phyloP scores from a whole-genome alignment of 2,113 vertebrate genomes.

The Balaenoptera acutorostrata region DNA sequence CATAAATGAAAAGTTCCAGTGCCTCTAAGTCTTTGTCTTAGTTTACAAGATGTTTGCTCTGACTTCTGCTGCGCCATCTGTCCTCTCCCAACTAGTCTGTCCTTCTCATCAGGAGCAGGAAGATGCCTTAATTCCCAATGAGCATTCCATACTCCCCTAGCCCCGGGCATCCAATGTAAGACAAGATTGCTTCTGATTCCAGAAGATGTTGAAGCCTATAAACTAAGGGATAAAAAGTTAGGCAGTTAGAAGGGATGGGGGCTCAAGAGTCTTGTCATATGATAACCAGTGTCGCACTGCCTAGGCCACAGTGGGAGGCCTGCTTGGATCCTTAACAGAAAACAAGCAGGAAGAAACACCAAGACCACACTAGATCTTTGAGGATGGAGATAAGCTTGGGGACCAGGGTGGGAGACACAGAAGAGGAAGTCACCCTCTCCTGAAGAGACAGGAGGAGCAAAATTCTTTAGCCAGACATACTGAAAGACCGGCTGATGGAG shows the following conservation, averaged over 20 bases:
- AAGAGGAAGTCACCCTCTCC: neutral
- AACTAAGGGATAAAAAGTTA: neutral
- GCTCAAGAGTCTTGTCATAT: neutral
- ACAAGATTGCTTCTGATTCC: neutral
- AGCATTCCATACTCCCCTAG: neutral
- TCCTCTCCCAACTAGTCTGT: neutral
- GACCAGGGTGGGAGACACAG: neutral
- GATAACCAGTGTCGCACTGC: neutral
- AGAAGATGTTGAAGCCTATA: neutral
- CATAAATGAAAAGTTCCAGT: conserved; percentile 5
- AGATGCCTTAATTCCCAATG: neutral
- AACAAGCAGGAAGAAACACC: neutral
- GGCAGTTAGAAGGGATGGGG: neutral
- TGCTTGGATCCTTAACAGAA: neutral
- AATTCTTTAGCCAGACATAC: neutral
- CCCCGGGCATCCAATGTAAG: neutral
- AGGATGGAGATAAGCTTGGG: neutral
- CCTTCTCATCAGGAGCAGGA: neutral
- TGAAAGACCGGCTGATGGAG: neutral
- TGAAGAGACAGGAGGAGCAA: neutral
- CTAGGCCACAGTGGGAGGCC: neutral
- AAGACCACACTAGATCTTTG: neutral
- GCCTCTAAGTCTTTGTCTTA: conserved; percentile 4
- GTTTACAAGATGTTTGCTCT: neutral
- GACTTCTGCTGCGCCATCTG: neutral